These are phyloP conservation scores for Aleiodes leptofemur DNA, from an alignment of 2,888 invertebrate species.

Conservation along the genomic window DNA sequence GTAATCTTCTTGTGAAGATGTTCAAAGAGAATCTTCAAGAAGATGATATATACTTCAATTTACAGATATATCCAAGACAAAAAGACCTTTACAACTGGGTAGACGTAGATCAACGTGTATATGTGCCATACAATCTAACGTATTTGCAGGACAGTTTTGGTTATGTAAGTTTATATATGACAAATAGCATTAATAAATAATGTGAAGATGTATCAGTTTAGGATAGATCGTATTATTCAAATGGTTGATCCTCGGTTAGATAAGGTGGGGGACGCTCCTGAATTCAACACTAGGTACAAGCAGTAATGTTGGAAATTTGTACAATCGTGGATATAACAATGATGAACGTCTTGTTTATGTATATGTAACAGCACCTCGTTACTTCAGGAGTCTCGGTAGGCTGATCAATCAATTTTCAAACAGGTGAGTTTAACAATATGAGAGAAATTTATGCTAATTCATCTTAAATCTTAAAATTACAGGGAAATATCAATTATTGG, in stretches of 20 bases:
- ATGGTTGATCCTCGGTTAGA: conserved; percentile 64
- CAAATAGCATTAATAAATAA: conserved; percentile 32
- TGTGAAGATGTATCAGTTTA: conserved; percentile 4
- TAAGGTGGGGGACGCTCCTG: conserved; percentile 72
- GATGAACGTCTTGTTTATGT: conserved; percentile 68
- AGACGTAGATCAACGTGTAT: conserved; percentile 73
- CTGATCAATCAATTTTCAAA: conserved; percentile 72
- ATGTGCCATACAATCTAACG: conserved; percentile 73
- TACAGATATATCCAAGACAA: conserved; percentile 73
- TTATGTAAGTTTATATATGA: conserved; percentile 71
- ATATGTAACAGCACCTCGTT: conserved; percentile 71
- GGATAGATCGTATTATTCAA: conserved; percentile 49
- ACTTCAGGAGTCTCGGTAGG: conserved; percentile 70
- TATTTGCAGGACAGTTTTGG: conserved; percentile 75
- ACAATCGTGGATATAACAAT: conserved; percentile 59
- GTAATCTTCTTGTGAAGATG: too few species aligned
- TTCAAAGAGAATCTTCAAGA: too few species aligned
- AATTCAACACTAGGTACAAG: conserved; percentile 65
- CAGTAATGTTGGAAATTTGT: conserved; percentile 60
- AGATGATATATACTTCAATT: too few species aligned
- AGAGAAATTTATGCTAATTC: background rate
- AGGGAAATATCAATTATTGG: too few species aligned
- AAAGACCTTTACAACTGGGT: conserved; percentile 74
- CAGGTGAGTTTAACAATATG: conserved; percentile 64
- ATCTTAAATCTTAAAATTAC: too few species aligned